These are phyloP conservation scores for Nesidiocoris tenuis DNA, from an alignment of 2,888 invertebrate species.

Conservation along the genomic window DNA sequence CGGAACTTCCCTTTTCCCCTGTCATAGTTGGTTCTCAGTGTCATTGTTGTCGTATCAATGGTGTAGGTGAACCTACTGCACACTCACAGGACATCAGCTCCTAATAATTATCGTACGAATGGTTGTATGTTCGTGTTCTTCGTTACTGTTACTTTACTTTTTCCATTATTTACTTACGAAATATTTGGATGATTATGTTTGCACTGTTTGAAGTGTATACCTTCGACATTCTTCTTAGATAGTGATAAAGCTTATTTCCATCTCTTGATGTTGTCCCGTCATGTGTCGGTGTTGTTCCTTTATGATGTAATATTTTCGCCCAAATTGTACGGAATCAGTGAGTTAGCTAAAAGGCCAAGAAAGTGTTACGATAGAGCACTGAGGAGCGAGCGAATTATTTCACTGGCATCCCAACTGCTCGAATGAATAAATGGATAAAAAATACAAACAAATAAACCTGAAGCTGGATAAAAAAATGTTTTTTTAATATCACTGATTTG, in stretches of 20 bases:
- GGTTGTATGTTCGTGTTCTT: conserved; percentile 38
- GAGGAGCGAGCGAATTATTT: too few relatives aligned
- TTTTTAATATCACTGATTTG: too few relatives aligned
- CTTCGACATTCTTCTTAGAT: conserved; percentile 31
- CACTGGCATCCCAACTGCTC: too few relatives aligned
- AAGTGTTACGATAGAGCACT: background rate
- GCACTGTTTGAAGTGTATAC: conserved; percentile 38
- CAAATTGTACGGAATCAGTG: background rate
- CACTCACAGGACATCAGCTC: conserved; percentile 32
- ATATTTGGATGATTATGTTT: conserved; percentile 19
- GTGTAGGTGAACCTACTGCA: conserved; percentile 28
- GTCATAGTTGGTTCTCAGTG: background rate
- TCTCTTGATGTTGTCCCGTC: conserved; percentile 41
- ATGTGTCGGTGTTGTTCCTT: conserved; percentile 35
- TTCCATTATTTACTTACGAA: background rate
- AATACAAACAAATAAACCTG: too few relatives aligned
- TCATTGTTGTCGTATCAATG: background rate
- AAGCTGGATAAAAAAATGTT: too few relatives aligned
- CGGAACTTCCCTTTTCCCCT: background rate
- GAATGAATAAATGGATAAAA: too few relatives aligned
- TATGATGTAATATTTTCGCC: background rate
- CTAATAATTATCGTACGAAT: conserved; percentile 34
- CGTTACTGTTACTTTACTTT: conserved; percentile 14
- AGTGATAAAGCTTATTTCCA: conserved; percentile 39
- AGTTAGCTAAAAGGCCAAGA: background rate